Evolutionary conservation across 2,797 vertebrate species (phyloP), one percentile per base, ranked within the genome.

Genomic region (Euthynnus affinis): DNA sequence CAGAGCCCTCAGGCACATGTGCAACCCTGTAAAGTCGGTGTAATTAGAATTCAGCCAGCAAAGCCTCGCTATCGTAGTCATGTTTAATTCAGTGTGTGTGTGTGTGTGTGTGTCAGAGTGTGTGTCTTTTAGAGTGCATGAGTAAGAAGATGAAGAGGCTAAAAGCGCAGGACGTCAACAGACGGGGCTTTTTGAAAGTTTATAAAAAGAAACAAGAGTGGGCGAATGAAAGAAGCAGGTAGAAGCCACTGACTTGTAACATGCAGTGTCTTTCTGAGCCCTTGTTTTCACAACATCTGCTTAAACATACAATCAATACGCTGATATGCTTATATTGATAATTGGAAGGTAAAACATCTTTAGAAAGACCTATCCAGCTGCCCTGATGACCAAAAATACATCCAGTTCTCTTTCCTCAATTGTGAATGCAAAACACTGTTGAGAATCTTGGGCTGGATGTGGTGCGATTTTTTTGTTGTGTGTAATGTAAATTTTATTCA

Each of bases 1-100:
- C 78, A 71, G 53, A 44, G 73, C 58, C 78, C 62, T 40, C 40
- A 10, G 75, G 76, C 83, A 58, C 86, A 83, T 71, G 55, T 83
- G 81, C 84, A 79, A 42, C 77, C 87, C 88, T 86, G 88, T 82
- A 86, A 88, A 83, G 87, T 89, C 78, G 8, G 58, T 94, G 92
- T 94, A 92, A 95, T 95, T 95, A 95, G 92, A 91, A 94, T 95
- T 95, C 94, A 94, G 80, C 76, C 90, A 85, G 90, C 91, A 89
- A 89, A 93, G 93, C 80, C 77, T 82, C 82, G 82, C 92, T 91
- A 89, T 94, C 83, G 81, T 80, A 61, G 90, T 88, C 94, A 95
- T 96, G 92, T 94, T 95, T 95, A 95, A 95, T 95, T 96, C 91
- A 95, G 87, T 53, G 87, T 65, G 25, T 63, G 74, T 67, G 70